Conservation (phyloP, 2,113 vertebrate genomes). For the Ramphastos sulfuratus region DNA sequence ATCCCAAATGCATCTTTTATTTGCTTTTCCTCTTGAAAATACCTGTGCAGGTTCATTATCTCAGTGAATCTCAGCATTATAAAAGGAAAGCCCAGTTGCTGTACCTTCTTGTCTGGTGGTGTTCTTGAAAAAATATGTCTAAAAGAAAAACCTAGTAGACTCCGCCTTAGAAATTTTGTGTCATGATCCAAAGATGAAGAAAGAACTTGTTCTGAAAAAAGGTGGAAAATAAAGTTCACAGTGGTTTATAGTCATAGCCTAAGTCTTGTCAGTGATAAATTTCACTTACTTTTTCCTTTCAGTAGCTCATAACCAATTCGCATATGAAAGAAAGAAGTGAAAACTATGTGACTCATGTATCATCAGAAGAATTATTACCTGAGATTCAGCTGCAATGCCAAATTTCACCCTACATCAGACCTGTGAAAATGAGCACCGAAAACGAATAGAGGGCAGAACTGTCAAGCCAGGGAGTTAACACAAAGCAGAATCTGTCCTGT, state of each 20-base stretch:
- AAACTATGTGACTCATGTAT: background rate
- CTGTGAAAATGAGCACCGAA: background rate
- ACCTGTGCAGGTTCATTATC: background rate
- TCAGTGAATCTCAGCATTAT: background rate
- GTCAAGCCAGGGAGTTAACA: background rate
- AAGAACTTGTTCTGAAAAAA: background rate
- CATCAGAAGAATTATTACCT: background rate
- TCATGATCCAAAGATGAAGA: background rate
- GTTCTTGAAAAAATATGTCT: background rate
- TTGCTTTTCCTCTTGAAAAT: background rate
- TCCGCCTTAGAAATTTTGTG: background rate
- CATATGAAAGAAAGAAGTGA: background rate
- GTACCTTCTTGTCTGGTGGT: background rate
- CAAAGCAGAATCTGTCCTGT: background rate
- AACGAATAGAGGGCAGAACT: background rate
- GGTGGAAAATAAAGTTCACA: background rate
- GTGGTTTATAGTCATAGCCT: background rate
- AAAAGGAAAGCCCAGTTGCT: background rate
- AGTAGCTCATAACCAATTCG: background rate
- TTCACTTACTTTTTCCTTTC: background rate
- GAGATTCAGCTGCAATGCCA: background rate
- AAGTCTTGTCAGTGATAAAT: conserved; percentile 4
- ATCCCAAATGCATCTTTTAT: background rate
- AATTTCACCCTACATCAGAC: background rate
- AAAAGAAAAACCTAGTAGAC: background rate